Conservation (phyloP, 64 coral and sea anemone genomes). For the Pocillopora damicornis region DNA sequence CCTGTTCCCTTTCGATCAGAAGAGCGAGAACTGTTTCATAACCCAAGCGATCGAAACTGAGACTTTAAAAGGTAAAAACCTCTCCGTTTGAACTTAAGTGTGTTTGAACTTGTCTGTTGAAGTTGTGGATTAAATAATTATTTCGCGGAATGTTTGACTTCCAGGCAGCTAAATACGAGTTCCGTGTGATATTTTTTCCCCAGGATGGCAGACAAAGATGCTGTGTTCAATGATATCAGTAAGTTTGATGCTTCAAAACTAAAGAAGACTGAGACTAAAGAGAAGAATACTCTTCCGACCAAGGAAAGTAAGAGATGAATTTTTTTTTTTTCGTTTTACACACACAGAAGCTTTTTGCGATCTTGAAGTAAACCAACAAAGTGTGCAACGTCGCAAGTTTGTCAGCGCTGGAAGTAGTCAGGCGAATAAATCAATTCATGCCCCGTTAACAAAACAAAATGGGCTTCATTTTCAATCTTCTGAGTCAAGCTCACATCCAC, state of each 20-base stretch:
- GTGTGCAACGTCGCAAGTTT: too few species aligned
- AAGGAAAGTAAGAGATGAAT: constrained; percentile 83
- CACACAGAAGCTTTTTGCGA: not conserved
- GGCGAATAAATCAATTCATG: too few species aligned
- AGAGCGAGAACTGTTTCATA: too few species aligned
- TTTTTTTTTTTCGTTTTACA: not conserved
- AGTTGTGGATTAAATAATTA: not conserved
- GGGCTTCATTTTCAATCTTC: too few species aligned
- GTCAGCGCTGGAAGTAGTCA: too few species aligned
- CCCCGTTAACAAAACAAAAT: too few species aligned
- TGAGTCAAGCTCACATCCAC: too few species aligned
- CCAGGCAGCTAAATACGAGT: not conserved
- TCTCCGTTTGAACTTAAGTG: not conserved
- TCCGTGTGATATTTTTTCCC: not conserved
- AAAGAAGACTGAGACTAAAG: constrained; percentile 75
- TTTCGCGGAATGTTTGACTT: not conserved
- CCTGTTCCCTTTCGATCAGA: not conserved
- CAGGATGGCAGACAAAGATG: constrained; percentile 82
- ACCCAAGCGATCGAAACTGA: not conserved
- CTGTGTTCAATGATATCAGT: constrained; percentile 64
- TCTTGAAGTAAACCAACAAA: too few species aligned
- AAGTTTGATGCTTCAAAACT: constrained; percentile 82
- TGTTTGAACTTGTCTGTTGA: not conserved
- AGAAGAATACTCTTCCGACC: constrained; percentile 81
- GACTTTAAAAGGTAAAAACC: not conserved